These are phyloP conservation scores for Leuciscus waleckii DNA, from an alignment of 2,797 vertebrate species.

Conservation along the genomic window DNA sequence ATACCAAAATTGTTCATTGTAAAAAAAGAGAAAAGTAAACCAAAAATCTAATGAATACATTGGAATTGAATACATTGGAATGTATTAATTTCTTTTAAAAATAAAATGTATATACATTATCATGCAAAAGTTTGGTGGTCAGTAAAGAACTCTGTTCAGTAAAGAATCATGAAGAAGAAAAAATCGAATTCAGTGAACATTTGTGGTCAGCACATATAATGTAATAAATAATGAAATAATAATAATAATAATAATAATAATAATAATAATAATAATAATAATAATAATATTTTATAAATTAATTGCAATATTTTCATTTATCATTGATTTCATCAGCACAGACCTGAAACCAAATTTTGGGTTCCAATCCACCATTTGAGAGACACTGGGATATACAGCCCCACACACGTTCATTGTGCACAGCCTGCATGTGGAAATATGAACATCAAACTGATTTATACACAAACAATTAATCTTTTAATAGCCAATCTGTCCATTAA, in stretches of 20 bases:
- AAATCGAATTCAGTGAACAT: not conserved
- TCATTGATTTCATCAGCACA: not conserved
- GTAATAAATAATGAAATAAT: too few species aligned
- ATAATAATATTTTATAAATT: not conserved
- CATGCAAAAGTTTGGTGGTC: not conserved
- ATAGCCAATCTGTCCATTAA: not conserved
- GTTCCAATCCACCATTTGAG: not conserved
- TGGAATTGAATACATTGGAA: not conserved
- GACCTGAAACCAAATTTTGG: not conserved
- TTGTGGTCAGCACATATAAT: not conserved
- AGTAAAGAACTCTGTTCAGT: too few species aligned
- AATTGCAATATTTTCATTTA: not conserved
- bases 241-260: too few species aligned
- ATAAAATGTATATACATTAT: not conserved
- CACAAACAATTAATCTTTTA: not conserved
- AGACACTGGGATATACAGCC: not conserved
- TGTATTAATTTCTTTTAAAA: not conserved
- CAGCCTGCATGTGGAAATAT: not conserved
- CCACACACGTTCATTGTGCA: not conserved
- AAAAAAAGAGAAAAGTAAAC: not conserved
- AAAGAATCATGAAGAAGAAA: not conserved
- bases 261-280: too few species aligned
- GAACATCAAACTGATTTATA: not conserved
- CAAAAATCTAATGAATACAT: not conserved
- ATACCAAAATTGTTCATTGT: not conserved